A percentile compares a stretch with the other conserved stretches of the same genome.
Conservation (phyloP, 2,113 vertebrate genomes). For the Sinocyclocheilus maitianheensis region DNA sequence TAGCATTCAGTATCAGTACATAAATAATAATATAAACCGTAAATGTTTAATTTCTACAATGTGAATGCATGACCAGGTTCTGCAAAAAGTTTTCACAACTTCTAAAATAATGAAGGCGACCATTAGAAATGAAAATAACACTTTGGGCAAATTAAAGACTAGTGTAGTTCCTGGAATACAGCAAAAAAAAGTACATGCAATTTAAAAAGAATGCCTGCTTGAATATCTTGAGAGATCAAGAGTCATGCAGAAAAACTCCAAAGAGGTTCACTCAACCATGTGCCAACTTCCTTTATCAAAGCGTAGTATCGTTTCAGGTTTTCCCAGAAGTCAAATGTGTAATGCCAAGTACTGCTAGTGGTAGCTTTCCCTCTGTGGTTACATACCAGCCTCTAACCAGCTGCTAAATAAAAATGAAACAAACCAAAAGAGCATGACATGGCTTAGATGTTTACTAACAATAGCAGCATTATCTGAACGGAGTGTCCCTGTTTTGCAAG, state of each 20-base stretch:
- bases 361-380: not conserved
- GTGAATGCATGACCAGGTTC: not conserved
- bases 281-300: not conserved
- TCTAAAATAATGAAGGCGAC: not conserved
- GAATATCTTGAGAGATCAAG: not conserved
- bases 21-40: not conserved
- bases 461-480: slow-evolving; percentile 7
- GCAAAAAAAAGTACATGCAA: not conserved
- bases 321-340: not conserved
- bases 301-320: not conserved
- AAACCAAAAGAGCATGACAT: not conserved
- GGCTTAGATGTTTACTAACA: not conserved
- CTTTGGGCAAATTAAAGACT: not conserved
- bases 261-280: not conserved
- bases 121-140: not conserved
- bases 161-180: not conserved
- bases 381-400: not conserved
- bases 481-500: slow-evolving; percentile 1
- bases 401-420: not conserved
- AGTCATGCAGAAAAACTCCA: slow-evolving; percentile 15
- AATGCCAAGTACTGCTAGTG: not conserved
- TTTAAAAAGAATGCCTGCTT: not conserved
- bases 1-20: not conserved
- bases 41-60: not conserved
- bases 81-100: not conserved